Evolutionary conservation across 2,797 vertebrate genomes (phyloP).

Genomic region (Lutjanus campechanus): DNA sequence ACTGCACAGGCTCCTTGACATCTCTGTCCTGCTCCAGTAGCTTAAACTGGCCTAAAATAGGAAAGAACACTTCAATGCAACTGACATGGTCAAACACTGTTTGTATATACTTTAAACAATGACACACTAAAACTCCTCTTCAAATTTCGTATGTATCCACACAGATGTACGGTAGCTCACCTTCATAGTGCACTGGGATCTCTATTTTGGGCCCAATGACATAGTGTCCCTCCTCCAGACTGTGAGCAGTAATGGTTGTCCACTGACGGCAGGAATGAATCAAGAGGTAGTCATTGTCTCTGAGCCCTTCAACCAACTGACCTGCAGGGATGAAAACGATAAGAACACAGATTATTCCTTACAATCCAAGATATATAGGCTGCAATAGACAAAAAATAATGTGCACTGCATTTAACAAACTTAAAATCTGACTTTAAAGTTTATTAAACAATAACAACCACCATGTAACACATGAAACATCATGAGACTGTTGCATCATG

Average conservation of each 20-base stretch:
- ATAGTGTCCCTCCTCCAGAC: constrained; percentile 98
- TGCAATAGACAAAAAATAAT: background rate
- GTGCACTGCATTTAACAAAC: background rate
- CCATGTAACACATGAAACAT: background rate
- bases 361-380: background rate
- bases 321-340: constrained; percentile 81
- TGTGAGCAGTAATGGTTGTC: constrained; percentile 99
- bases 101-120: background rate
- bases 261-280: constrained; percentile 99
- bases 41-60: constrained; percentile 95
- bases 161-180: constrained; percentile 79
- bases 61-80: constrained; percentile 48
- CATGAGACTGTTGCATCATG: background rate
- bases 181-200: constrained; percentile 99
- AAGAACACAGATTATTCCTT: background rate
- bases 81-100: background rate
- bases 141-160: background rate
- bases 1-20: constrained; percentile 98
- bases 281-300: constrained; percentile 97
- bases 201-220: constrained; percentile 99
- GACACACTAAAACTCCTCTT: background rate
- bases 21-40: constrained; percentile 99
- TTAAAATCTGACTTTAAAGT: no score
- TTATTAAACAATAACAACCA: background rate
- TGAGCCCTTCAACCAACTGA: constrained; percentile 94